Conservation (phyloP, 2,113 vertebrate genomes). For the Tragelaphus scriptus region DNA sequence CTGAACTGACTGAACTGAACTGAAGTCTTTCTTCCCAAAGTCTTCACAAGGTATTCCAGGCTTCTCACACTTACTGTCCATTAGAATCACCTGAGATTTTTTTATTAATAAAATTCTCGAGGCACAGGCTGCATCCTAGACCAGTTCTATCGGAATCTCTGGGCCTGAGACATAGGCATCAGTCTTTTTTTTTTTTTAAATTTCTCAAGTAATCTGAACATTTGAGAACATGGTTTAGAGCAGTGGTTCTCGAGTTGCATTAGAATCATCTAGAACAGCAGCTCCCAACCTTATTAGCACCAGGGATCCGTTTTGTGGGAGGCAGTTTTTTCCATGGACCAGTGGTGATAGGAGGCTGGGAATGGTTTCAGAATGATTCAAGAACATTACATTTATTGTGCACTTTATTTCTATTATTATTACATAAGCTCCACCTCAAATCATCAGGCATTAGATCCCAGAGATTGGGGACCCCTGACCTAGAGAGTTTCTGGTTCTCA, state of each 20-base stretch:
- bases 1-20: too few species aligned
- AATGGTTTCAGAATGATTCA: background rate
- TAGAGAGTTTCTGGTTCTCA: background rate
- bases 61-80: background rate
- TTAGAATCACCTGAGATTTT: background rate
- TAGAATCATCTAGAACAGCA: background rate
- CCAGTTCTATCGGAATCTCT: background rate
- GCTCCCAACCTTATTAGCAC: background rate
- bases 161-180: background rate
- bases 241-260: background rate
- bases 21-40: background rate
- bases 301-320: background rate
- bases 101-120: background rate
- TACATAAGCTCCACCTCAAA: background rate
- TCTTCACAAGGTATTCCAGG: background rate
- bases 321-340: background rate
- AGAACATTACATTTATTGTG: background rate
- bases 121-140: background rate
- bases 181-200: background rate
- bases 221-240: background rate
- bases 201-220: background rate
- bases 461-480: background rate
- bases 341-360: background rate
- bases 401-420: background rate
- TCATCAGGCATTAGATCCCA: background rate